A percentile compares a stretch with the other conserved stretches of the same genome.
These are phyloP conservation scores for Cantharis flavilabris DNA, from an alignment of 2,888 invertebrate species.

Conservation along the genomic window DNA sequence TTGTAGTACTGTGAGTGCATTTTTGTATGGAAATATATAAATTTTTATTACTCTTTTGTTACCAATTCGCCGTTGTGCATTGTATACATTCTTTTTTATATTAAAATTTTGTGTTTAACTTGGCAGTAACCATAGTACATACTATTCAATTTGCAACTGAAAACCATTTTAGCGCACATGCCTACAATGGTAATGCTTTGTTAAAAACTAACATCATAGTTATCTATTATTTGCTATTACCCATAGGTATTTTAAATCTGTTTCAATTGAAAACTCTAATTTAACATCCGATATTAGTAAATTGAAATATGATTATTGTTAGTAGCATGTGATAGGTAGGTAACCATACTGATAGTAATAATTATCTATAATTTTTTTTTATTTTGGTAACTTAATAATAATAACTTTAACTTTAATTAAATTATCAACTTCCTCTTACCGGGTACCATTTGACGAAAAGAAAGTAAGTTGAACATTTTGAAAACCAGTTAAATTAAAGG, in stretches of 20 bases:
- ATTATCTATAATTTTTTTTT: too few relatives aligned
- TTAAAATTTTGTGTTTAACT: not conserved
- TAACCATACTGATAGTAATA: too few relatives aligned
- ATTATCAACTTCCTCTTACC: too few relatives aligned
- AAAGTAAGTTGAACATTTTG: too few relatives aligned
- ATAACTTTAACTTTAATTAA: too few relatives aligned
- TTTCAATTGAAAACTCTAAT: not conserved
- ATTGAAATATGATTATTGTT: too few relatives aligned
- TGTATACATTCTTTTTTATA: not conserved
- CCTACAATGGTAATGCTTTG: not conserved
- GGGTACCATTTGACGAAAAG: too few relatives aligned
- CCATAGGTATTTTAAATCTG: not conserved
- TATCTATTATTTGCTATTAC: not conserved
- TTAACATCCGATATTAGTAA: not conserved
- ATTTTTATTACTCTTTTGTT: not conserved
- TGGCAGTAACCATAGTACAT: not conserved
- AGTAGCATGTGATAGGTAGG: too few relatives aligned
- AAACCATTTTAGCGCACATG: not conserved
- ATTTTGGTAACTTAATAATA: too few relatives aligned
- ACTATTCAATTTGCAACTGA: not conserved
- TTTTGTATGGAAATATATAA: not conserved
- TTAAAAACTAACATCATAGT: not conserved
- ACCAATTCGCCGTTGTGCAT: not conserved
- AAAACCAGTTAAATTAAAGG: too few relatives aligned
- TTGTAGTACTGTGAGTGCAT: not conserved